Evolutionary conservation across 2,888 invertebrate genomes (phyloP), one percentile per base, ranked within the genome.

Genomic region (Axea sp.): DNA sequence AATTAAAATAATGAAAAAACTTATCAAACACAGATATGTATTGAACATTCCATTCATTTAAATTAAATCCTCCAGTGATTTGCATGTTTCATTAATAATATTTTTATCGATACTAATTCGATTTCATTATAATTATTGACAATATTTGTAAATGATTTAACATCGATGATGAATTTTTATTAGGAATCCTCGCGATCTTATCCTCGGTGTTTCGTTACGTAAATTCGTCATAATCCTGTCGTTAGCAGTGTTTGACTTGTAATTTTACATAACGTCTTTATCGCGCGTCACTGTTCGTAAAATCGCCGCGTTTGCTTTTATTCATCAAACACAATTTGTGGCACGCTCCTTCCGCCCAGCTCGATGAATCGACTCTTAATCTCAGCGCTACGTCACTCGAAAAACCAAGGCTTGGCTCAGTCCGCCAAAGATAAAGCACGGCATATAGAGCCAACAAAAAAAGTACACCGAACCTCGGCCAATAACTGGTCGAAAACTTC

Each of bases 331-430:
- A 74, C 60, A 53, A 74, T 74, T 69, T 65, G 74, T 69, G 74
- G 74, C 69, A 74, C 74, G 59, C 69, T 69, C 8, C 74, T 74
- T 69, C 74, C 74, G 74, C 69, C 64, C 43, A 62, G 57, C 59
- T 39, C 65, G 71, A 75, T 75, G 65, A 75, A 75, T 75, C 71
- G 67, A 31, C 60, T 49, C 49, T 71, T 75, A 75, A 75, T 75
- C 75, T 75, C 19, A 39, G 28, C 41, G 31, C 68, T 69, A 69
- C 68, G 74, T 74, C 69, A 74, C 41, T 74, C 64, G 64, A 53
- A 74, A 74, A 74, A 74, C 76, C 83, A 85, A 86, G 86, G 86
- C 86, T 86, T 84, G 86, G 86, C 84, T 78, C 69, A 75, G 71
- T 74, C 51, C 31, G 71, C 65, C 47, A 65, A 75, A 78, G 78